Percentiles rank a stretch among this genome's conserved stretches.
Evolutionary conservation across 2,797 vertebrate species (phyloP).

Genomic region (Myiothlypis coronata): DNA sequence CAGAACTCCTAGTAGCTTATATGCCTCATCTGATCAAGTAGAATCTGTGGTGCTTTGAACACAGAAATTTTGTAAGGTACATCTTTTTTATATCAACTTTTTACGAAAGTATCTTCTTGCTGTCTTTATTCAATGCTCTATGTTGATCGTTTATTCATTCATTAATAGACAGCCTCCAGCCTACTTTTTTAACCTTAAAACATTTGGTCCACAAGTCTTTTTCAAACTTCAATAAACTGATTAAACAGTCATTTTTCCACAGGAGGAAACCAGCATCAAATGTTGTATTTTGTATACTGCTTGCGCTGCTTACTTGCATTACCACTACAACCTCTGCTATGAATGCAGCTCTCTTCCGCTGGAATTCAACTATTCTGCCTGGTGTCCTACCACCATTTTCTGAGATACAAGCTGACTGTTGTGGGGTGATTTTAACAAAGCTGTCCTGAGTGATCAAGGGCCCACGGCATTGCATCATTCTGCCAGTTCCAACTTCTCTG

Average conservation of each 20-base stretch:
- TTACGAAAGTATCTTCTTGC: neutral
- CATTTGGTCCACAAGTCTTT: neutral
- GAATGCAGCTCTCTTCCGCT: neutral
- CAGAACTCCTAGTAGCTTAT: neutral
- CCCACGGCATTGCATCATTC: neutral
- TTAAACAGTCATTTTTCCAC: neutral
- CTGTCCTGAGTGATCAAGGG: neutral
- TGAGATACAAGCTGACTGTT: neutral
- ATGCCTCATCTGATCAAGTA: neutral
- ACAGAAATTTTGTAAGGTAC: neutral
- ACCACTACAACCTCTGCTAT: neutral
- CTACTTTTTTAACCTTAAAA: neutral
- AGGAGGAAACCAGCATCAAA: neutral
- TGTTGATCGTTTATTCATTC: neutral
- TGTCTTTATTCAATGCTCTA: neutral
- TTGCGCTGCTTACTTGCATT: rapidly evolving
- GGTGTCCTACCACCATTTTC: neutral
- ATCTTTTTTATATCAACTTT: neutral
- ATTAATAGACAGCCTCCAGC: neutral
- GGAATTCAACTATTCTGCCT: neutral
- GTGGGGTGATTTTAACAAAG: neutral
- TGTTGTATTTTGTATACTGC: neutral
- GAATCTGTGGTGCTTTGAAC: neutral
- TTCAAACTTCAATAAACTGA: neutral
- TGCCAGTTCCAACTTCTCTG: neutral